A percentile compares a stretch with the other conserved stretches of the same genome.
Conservation (phyloP, 1,140 invertebrate genomes). For the Sitophilus oryzae region DNA sequence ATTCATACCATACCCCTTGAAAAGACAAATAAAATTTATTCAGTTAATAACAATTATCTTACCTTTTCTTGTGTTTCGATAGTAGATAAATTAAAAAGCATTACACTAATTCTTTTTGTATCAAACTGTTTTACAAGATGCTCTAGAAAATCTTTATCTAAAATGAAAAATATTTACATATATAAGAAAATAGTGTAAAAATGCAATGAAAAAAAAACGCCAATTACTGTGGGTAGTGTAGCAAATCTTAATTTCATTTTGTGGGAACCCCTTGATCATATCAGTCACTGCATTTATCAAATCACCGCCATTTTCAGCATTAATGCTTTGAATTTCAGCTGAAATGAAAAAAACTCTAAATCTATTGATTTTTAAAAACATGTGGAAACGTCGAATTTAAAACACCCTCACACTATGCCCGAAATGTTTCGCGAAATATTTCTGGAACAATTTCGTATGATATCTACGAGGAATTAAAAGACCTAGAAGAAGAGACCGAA, state of each 20-base stretch:
- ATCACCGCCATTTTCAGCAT: background rate
- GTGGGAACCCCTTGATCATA: background rate
- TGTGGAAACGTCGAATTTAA: no score
- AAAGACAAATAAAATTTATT: no score
- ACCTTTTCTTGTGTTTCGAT: constrained; percentile 27
- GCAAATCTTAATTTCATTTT: background rate
- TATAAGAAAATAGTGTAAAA: background rate
- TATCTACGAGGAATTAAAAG: no score
- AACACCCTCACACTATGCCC: no score
- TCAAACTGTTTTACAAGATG: constrained; percentile 6
- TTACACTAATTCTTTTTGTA: constrained; percentile 5
- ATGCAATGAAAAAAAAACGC: background rate
- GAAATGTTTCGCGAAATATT: no score
- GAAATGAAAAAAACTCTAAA: no score
- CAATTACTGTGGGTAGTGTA: background rate
- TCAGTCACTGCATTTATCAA: background rate
- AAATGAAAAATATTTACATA: constrained; percentile 14
- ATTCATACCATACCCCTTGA: no score
- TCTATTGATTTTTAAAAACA: no score
- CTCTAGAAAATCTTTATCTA: constrained; percentile 16
- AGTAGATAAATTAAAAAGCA: constrained; percentile 25
- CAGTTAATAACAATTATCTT: no score
- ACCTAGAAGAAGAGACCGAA: no score
- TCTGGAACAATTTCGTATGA: no score
- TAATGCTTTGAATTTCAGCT: no score